Evolutionary conservation across 2,113 vertebrate species (phyloP), one percentile per base, ranked within the genome.

Genomic region (Pachycephala philippinensis): DNA sequence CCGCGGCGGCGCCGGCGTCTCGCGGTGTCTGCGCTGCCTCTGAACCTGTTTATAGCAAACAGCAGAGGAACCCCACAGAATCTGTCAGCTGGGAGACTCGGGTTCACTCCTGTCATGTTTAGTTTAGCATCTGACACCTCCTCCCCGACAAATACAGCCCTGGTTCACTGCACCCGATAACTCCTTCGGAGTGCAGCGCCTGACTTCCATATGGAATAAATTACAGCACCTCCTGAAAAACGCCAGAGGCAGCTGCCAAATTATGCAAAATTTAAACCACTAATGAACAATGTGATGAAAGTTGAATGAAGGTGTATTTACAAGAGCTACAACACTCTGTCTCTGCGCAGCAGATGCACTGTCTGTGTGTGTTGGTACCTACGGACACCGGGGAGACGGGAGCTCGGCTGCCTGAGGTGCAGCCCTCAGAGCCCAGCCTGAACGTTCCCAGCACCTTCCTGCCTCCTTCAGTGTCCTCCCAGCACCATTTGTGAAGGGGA

Each of bases 91-190:
- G 87, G 91, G 97, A 92, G 94, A 28, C 93, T 80, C 21, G 30
- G 93, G 90, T 63, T 92, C 68, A 54, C 95, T 95, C 94, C 95
- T 94, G 95, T 95, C 96, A 96, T 94, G 74, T 95, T 97, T 86
- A 90, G 95, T 90, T 95, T 91, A 92, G 97, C 97, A 94, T 97
- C 96, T 53, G 89, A 96, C 97, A 97, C 95, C 97, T 97, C 95
- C 95, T 97, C 30, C 76, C 71, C 74, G 96, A 71, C 96, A 96
- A 95, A 88, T n/a, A 69, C 90, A 47, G 79, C 72, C 88, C 96
- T 2, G 88, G 96, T 88, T 96, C 96, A 42, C n/a, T 23, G 92
- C 92, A 68, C 97, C 95, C 16, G 97, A 94, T 97, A 97, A 88
- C 91, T 97, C 95, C 89, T 84, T 50, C n/a, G 87, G 57, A 90